Evolutionary conservation across 2,113 vertebrate genomes (phyloP).

Genomic region (Gobiocypris rarus): DNA sequence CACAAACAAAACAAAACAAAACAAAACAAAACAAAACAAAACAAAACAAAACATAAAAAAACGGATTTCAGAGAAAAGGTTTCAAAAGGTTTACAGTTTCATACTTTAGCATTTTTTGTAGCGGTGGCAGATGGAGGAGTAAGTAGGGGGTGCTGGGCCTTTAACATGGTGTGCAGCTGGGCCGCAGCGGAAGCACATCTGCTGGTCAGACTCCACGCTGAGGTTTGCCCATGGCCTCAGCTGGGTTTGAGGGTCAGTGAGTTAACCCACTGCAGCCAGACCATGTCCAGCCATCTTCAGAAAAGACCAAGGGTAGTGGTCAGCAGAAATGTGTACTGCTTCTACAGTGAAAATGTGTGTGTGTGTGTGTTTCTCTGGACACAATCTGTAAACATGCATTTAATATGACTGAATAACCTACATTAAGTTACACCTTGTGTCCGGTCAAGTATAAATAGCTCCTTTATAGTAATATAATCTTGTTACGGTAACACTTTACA

Average conservation of each 20-base stretch:
- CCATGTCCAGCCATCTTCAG: conserved; percentile 1
- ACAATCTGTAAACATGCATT: no score
- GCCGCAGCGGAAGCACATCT: conserved; percentile 71
- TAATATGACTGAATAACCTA: no score
- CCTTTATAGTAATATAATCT: no score
- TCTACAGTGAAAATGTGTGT: neutral
- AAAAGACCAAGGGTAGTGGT: conserved; percentile 58
- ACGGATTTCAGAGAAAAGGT: no score
- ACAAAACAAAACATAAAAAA: no score
- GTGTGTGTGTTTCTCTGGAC: no score
- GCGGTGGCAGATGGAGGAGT: conserved; percentile 74
- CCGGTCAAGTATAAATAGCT: no score
- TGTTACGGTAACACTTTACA: no score
- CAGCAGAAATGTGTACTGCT: conserved; percentile 12
- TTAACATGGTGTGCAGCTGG: conserved; percentile 75
- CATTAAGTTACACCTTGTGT: no score
- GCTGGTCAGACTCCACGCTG: conserved; percentile 63
- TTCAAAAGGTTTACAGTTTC: no score
- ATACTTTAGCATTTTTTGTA: conserved; percentile 63
- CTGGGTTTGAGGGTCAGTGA: conserved; percentile 62
- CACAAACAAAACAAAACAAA: no score
- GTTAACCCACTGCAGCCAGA: conserved; percentile 57
- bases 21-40: no score
- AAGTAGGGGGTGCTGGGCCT: conserved; percentile 75
- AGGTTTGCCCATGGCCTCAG: conserved; percentile 57